A percentile compares a stretch with the other conserved stretches of the same genome.
Evolutionary conservation across 1,140 invertebrate genomes (phyloP).

Genomic region (Gonioctena quinquepunctata): DNA sequence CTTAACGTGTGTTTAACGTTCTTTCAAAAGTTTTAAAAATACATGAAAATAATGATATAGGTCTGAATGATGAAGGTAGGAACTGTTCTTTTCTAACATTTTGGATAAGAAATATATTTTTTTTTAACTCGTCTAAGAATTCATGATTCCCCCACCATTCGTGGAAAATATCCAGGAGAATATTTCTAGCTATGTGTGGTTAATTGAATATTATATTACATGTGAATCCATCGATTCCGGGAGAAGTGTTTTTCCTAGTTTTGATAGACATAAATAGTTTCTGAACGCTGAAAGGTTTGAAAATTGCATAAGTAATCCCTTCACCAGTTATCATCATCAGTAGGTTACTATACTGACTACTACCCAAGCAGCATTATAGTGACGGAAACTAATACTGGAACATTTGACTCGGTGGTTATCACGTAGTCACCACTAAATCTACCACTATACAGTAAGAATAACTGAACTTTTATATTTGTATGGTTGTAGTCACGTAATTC

Average conservation of each 20-base stretch:
- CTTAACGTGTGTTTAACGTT: constrained; percentile 13
- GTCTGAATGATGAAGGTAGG: not conserved
- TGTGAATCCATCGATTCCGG: not conserved
- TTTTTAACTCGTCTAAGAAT: not conserved
- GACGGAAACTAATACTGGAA: no score
- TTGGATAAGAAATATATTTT: not conserved
- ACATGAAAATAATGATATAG: constrained; percentile 16
- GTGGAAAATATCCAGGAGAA: not conserved
- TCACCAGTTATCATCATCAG: no score
- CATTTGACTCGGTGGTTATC: no score
- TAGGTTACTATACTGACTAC: no score
- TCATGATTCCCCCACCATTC: not conserved
- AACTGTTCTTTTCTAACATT: not conserved
- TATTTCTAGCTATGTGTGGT: not conserved
- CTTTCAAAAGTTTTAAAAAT: no score
- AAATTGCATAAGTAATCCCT: no score
- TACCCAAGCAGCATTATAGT: no score
- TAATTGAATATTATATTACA: not conserved
- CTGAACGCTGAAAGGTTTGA: no score
- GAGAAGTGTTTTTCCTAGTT: not conserved
- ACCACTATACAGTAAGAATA: no score
- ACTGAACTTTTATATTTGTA: no score
- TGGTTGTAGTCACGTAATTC: no score
- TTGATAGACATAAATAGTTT: not conserved
- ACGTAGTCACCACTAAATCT: no score